Evolutionary conservation across 2,113 vertebrate species (phyloP).

Genomic region (Rhinoptilus africanus): DNA sequence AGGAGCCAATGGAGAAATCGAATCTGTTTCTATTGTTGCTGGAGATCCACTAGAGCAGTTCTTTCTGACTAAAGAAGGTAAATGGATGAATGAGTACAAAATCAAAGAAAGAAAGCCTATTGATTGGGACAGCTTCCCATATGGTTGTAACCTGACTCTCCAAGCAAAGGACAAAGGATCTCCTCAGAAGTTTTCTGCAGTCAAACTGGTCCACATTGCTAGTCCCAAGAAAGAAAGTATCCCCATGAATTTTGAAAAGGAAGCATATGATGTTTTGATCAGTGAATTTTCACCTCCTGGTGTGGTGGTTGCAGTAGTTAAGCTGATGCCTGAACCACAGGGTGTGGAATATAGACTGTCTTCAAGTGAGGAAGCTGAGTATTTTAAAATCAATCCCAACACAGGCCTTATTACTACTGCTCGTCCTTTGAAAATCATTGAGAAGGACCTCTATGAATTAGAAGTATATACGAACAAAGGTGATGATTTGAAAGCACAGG

Average conservation of each 20-base stretch:
- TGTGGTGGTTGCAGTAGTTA: conserved; percentile 82
- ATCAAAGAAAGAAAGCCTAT: conserved; percentile 83
- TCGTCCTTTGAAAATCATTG: conserved; percentile 79
- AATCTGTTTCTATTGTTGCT: conserved; percentile 85
- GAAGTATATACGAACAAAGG: conserved; percentile 79
- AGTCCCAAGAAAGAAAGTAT: conserved; percentile 71
- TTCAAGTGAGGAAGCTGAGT: conserved; percentile 78
- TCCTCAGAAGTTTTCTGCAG: conserved; percentile 85
- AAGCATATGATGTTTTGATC: conserved; percentile 82
- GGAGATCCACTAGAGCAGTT: conserved; percentile 87
- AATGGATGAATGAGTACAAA: conserved; percentile 84
- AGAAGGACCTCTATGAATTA: conserved; percentile 84
- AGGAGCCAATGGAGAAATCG: conserved; percentile 91
- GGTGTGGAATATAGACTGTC: conserved; percentile 86
- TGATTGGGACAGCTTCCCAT: conserved; percentile 83
- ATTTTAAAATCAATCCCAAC: conserved; percentile 87
- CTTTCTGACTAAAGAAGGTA: conserved; percentile 79
- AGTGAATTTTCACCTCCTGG: conserved; percentile 95
- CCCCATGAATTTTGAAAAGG: conserved; percentile 82
- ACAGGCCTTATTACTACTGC: conserved; percentile 90
- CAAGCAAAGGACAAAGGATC: conserved; percentile 92
- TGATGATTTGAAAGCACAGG: conserved; percentile 79
- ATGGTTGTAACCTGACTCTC: conserved; percentile 89
- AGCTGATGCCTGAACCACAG: conserved; percentile 81
- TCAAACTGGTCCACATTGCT: conserved; percentile 79